Evolutionary conservation across 2,113 vertebrate species (phyloP), one percentile per base, ranked within the genome.

Genomic region (Accipiter cooperii): DNA sequence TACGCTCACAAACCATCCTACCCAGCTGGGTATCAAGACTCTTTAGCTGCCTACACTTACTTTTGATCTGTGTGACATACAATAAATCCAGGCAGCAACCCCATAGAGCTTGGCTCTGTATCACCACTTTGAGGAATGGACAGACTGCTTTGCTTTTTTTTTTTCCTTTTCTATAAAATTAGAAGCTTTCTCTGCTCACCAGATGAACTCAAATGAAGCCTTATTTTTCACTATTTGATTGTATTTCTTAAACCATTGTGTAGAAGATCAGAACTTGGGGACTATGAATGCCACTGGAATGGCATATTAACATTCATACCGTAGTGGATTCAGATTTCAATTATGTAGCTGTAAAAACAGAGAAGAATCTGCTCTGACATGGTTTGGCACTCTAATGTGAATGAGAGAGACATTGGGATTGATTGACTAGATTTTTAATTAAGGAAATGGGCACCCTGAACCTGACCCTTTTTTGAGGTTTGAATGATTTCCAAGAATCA

Each of bases 11-110:
- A 93, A 96, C 93, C 87, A 57, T 83, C 91, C 84, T 84, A 73
- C 85, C 46, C 97, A 96, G 95, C 93, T 97, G 95, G 83, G 90
- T 93, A 92, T 74, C 93, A 61, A 90, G 90, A 79, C 38, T 91
- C 60, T 93, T 95, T 92, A 94, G 92, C 89, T 94, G 84, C 71
- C 80, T 89, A 51, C 84, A 57, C 58, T 95, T 81, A 78, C 89
- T 96, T 97, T 97, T 97, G 87, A 97, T 96, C 94, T 90, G 64
- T 64, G n/a, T 92, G 91, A 81, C 95, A 94, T 38, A 88, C 34
- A 90, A 94, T 92, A 95, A 95, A 95, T 91, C 58, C 69, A 73
- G 58, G 10, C 74, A 90, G 94, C 76, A 92, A 29, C 89, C 93
- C 94, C 57, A 75, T 24, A 25, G 92, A 79, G 92, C 34, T 80